Percentiles rank a stretch among this genome's conserved stretches.
Conservation (phyloP, 2,888 invertebrate genomes). For the Hofmannophila pseudospretella region DNA sequence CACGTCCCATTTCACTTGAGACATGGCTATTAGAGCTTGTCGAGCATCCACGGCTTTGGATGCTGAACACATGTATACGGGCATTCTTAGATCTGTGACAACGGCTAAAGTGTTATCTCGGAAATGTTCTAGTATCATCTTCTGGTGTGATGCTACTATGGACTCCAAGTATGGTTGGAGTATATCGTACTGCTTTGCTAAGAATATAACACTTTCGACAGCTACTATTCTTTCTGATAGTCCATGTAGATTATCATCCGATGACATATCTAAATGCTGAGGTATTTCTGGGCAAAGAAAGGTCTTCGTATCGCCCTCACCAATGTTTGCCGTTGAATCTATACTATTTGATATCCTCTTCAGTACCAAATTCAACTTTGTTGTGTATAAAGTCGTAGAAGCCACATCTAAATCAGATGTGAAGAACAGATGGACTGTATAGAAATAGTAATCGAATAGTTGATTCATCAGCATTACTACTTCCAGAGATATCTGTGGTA, state of each 20-base stretch:
- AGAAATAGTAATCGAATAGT: slow-evolving; percentile 95
- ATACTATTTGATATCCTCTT: slow-evolving; percentile 88
- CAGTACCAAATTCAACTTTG: slow-evolving; percentile 84
- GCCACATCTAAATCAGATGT: slow-evolving; percentile 83
- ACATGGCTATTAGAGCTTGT: slow-evolving; percentile 89
- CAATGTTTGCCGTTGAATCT: slow-evolving; percentile 46
- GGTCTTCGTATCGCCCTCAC: slow-evolving; percentile 41
- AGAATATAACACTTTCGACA: slow-evolving; percentile 94
- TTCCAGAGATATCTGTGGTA: slow-evolving; percentile 93
- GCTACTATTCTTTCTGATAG: slow-evolving; percentile 92
- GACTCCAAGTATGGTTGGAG: slow-evolving; percentile 91
- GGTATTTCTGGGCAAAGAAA: slow-evolving; percentile 44
- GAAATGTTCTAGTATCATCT: slow-evolving; percentile 83
- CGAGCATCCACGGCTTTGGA: slow-evolving; percentile 88
- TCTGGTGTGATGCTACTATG: slow-evolving; percentile 85
- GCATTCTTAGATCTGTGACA: slow-evolving; percentile 86
- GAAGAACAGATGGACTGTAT: slow-evolving; percentile 91
- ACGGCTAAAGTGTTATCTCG: slow-evolving; percentile 85
- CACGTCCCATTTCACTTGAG: slow-evolving; percentile 95
- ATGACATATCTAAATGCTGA: slow-evolving; percentile 46
- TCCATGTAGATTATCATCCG: slow-evolving; percentile 87
- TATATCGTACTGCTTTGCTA: slow-evolving; percentile 91
- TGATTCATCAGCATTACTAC: slow-evolving; percentile 95
- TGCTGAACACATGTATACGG: slow-evolving; percentile 92
- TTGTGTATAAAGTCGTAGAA: slow-evolving; percentile 78